A percentile compares a stretch with the other conserved stretches of the same genome.
Conservation (phyloP, 2,797 vertebrate species). For the Cynodonichthys magdalenae region DNA sequence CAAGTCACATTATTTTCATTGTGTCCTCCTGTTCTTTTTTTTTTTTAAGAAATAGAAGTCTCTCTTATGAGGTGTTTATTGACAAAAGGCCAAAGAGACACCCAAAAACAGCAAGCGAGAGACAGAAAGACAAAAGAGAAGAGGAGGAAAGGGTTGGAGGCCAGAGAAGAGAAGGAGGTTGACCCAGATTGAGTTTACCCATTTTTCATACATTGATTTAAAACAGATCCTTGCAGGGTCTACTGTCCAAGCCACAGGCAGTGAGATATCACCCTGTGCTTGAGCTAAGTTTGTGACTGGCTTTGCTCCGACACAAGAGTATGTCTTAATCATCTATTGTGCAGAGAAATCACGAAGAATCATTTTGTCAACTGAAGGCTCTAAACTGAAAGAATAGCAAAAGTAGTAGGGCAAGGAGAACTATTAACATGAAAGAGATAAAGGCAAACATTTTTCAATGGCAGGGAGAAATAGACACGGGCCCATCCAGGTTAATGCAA, state of each 20-base stretch:
- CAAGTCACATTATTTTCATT: slow-evolving; percentile 20
- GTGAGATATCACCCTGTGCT: slow-evolving; percentile 61
- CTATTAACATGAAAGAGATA: slow-evolving; percentile 21
- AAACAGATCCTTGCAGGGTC: slow-evolving; percentile 66
- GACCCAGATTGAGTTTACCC: slow-evolving; percentile 59
- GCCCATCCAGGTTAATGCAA: slow-evolving; percentile 43
- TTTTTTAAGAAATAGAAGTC: slow-evolving; percentile 46
- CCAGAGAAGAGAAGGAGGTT: slow-evolving; percentile 35
- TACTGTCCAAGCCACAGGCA: slow-evolving; percentile 61
- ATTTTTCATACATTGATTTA: slow-evolving; percentile 69
- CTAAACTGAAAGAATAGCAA: slow-evolving; percentile 17
- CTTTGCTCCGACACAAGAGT: slow-evolving; percentile 24
- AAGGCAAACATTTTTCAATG: not conserved
- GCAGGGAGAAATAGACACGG: slow-evolving; percentile 37
- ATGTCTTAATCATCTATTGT: slow-evolving; percentile 45
- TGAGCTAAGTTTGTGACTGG: slow-evolving; percentile 42
- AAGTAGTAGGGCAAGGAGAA: slow-evolving; percentile 3
- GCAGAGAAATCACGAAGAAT: slow-evolving; percentile 15
- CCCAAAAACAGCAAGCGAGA: slow-evolving; percentile 43
- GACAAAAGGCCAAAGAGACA: slow-evolving; percentile 60
- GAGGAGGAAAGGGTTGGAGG: slow-evolving; percentile 15
- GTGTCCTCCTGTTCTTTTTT: slow-evolving; percentile 37
- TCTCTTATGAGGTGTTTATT: slow-evolving; percentile 68
- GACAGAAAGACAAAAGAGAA: slow-evolving; percentile 42
- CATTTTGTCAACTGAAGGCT: not conserved